Percentiles rank a stretch among this genome's conserved stretches.
phyloP scores from a whole-genome alignment of 1,140 invertebrate genomes.

The Drosophila punjabiensis region DNA sequence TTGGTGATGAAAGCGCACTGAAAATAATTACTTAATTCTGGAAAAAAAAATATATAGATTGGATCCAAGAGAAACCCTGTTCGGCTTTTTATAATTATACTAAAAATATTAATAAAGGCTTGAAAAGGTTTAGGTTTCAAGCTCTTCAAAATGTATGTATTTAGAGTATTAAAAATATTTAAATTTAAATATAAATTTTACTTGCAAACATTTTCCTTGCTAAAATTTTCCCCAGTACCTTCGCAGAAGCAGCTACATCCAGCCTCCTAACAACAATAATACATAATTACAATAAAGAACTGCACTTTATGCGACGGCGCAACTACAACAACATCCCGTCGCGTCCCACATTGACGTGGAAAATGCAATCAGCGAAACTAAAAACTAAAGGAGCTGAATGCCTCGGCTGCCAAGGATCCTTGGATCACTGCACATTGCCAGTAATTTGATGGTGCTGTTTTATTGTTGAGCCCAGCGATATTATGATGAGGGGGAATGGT shows the following conservation, averaged over 20 bases:
- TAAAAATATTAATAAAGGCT: neutral
- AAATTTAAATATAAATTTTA: too few species aligned
- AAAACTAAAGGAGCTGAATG: slow-evolving; percentile 43
- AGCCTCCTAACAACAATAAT: slow-evolving; percentile 58
- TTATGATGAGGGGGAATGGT: slow-evolving; percentile 3
- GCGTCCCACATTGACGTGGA: slow-evolving; percentile 8
- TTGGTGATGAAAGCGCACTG: slow-evolving; percentile 29
- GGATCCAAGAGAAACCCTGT: neutral
- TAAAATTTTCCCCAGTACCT: neutral
- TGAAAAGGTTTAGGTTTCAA: too few species aligned
- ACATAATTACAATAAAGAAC: slow-evolving; percentile 62
- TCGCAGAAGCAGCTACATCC: slow-evolving; percentile 8
- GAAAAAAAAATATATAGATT: neutral
- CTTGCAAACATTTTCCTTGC: neutral
- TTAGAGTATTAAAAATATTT: too few species aligned
- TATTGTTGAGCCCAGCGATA: slow-evolving; percentile 28
- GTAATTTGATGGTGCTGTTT: slow-evolving; percentile 36
- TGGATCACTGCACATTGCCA: slow-evolving; percentile 36
- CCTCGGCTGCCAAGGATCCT: slow-evolving; percentile 20
- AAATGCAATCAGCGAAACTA: slow-evolving; percentile 71
- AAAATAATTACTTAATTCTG: neutral
- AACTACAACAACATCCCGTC: slow-evolving; percentile 33
- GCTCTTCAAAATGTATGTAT: too few species aligned
- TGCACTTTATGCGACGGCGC: slow-evolving; percentile 64
- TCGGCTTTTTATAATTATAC: too few species aligned